Conservation (phyloP, 2,113 vertebrate genomes). For the Salvelinus sp. region DNA sequence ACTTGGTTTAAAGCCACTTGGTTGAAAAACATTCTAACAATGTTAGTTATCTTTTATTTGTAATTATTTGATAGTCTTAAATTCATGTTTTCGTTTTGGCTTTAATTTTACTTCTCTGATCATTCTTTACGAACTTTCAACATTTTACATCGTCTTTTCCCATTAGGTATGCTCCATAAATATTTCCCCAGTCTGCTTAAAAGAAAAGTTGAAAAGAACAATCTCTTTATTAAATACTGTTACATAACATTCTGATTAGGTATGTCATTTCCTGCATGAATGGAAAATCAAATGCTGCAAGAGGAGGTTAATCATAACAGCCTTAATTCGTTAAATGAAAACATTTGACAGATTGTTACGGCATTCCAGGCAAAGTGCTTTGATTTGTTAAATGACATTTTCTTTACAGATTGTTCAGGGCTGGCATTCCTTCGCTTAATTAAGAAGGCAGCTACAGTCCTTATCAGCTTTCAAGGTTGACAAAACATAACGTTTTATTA, state of each 20-base stretch:
- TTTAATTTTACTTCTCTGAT: not conserved
- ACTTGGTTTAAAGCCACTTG: not conserved
- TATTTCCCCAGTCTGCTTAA: not conserved
- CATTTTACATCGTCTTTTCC: not conserved
- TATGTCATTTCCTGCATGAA: slow-evolving; percentile 52
- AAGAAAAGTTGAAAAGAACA: slow-evolving; percentile 19
- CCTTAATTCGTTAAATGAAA: slow-evolving; percentile 32
- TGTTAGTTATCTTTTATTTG: not conserved
- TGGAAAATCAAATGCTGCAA: slow-evolving; percentile 38
- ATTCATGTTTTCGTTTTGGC: not conserved
- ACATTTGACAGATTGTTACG: slow-evolving; percentile 14
- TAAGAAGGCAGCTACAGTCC: slow-evolving; percentile 7
- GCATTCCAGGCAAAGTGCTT: slow-evolving; percentile 1
- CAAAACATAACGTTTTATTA: slow-evolving; percentile 5
- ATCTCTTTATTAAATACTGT: slow-evolving; percentile 28
- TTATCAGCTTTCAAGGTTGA: slow-evolving; percentile 30
- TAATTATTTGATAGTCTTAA: not conserved
- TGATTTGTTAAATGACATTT: slow-evolving; percentile 31
- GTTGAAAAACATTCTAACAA: not conserved
- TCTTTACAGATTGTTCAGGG: slow-evolving; percentile 6
- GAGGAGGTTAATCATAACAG: slow-evolving; percentile 25
- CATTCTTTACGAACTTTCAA: not conserved
- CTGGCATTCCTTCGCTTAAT: slow-evolving; percentile 13
- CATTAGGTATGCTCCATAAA: not conserved
- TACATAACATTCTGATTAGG: slow-evolving; percentile 20